Evolutionary conservation across 2,797 vertebrate species (phyloP).

Genomic region (Halcyon smyrnensis): DNA sequence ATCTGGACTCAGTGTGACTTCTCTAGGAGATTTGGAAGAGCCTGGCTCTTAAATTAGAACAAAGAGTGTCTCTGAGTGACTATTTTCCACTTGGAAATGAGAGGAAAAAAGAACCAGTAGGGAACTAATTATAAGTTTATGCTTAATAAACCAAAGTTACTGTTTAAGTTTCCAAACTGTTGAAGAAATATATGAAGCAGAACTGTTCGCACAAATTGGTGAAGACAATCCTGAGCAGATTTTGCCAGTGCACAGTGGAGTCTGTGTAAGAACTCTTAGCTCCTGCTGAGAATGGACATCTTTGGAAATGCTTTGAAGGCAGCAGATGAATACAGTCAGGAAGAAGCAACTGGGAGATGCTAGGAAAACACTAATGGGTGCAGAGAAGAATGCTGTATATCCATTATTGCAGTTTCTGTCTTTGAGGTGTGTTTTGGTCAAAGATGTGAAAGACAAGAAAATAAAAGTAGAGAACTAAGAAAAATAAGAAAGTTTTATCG

Average conservation of each 20-base stretch:
- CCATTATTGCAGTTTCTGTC: neutral
- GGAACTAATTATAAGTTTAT: neutral
- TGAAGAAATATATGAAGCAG: neutral
- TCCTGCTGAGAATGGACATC: neutral
- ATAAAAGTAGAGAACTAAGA: neutral
- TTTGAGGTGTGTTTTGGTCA: neutral
- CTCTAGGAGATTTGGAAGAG: neutral
- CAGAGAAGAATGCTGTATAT: neutral
- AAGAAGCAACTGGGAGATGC: neutral
- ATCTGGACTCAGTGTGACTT: neutral
- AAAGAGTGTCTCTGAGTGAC: neutral
- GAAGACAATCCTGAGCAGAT: neutral
- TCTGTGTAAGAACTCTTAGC: neutral
- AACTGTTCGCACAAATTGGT: neutral
- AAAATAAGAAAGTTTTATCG: neutral
- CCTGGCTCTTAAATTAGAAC: neutral
- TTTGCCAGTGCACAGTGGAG: neutral
- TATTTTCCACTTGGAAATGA: conserved; percentile 14
- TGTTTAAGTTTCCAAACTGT: conserved; percentile 3
- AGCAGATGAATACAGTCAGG: neutral
- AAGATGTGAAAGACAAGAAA: neutral
- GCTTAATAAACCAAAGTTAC: neutral
- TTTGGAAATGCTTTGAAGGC: conserved; percentile 25
- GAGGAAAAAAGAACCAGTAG: neutral
- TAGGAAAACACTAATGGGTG: neutral